A percentile compares a stretch with the other conserved stretches of the same genome.
Conservation (phyloP, 1,140 invertebrate genomes). For the Proctacanthus coquilletti region DNA sequence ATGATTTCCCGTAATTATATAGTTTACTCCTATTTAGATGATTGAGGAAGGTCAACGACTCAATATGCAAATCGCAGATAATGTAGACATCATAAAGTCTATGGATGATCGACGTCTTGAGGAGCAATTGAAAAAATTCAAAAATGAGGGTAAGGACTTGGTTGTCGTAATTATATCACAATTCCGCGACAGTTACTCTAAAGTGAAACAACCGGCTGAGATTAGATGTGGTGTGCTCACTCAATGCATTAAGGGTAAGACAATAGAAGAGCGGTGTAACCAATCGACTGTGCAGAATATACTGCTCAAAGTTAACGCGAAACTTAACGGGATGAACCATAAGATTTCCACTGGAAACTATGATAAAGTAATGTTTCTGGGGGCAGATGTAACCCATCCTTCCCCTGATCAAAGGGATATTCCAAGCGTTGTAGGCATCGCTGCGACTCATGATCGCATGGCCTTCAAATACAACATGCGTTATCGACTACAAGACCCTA, state of each 20-base stretch:
- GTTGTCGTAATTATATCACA: conserved; percentile 39
- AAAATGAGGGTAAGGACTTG: conserved; percentile 7
- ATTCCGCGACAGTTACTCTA: conserved; percentile 31
- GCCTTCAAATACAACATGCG: conserved; percentile 55
- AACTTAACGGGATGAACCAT: conserved; percentile 73
- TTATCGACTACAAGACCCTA: conserved; percentile 47
- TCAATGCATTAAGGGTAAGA: conserved; percentile 59
- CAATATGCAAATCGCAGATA: background rate
- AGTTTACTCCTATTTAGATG: background rate
- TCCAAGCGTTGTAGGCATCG: conserved; percentile 74
- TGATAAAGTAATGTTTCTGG: conserved; percentile 48
- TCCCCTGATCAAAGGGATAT: conserved; percentile 49
- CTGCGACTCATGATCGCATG: conserved; percentile 46
- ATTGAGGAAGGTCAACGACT: background rate
- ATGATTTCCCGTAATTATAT: background rate
- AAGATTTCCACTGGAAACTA: conserved; percentile 28
- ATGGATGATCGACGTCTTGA: background rate
- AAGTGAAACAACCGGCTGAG: conserved; percentile 63
- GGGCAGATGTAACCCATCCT: conserved; percentile 82
- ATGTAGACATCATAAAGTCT: background rate
- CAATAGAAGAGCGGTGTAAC: conserved; percentile 31
- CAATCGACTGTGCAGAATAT: conserved; percentile 49
- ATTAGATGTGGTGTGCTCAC: conserved; percentile 57
- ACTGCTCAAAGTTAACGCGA: conserved; percentile 67
- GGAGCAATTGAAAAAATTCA: conserved; percentile 1